phyloP scores from a whole-genome alignment of 2,888 invertebrate genomes.

The Hypomecis punctinalis region DNA sequence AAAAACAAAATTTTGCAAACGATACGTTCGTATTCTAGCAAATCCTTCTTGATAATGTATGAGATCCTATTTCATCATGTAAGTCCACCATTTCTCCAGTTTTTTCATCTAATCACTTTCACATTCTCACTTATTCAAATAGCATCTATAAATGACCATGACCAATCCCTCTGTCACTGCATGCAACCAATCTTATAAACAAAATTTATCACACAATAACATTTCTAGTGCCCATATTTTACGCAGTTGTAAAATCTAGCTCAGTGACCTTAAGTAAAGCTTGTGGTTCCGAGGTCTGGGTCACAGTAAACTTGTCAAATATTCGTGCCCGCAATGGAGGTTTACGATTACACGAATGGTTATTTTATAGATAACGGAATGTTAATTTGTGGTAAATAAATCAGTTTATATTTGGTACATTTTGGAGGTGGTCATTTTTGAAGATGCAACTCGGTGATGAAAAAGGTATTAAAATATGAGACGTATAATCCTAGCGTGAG shows the following conservation, averaged over 20 bases:
- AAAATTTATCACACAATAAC: conserved; percentile 23
- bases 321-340: conserved; percentile 19
- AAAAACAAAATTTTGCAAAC: too few relatives aligned
- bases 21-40: too few relatives aligned
- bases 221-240: conserved; percentile 12
- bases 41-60: too few relatives aligned
- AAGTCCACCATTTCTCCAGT: too few relatives aligned
- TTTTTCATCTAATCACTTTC: too few relatives aligned
- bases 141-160: too few relatives aligned
- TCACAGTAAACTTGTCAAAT: conserved; percentile 29
- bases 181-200: conserved; percentile 12
- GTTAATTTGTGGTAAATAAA: conserved; percentile 12
- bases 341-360: conserved; percentile 23
- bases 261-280: conserved; percentile 18
- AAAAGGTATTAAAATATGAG: too few relatives aligned
- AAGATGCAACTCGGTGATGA: not conserved
- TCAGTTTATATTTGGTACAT: conserved; percentile 13
- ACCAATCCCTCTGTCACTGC: not conserved
- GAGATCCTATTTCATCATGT: too few relatives aligned
- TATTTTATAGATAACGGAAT: conserved; percentile 30
- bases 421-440: not conserved
- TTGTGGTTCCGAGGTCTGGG: conserved; percentile 20
- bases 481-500: too few relatives aligned
- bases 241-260: conserved; percentile 17
- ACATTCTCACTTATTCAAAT: too few relatives aligned